Evolutionary conservation across 2,113 vertebrate genomes (phyloP), one percentile per base, ranked within the genome.

Genomic region (Sphaerodactylus townsendi): DNA sequence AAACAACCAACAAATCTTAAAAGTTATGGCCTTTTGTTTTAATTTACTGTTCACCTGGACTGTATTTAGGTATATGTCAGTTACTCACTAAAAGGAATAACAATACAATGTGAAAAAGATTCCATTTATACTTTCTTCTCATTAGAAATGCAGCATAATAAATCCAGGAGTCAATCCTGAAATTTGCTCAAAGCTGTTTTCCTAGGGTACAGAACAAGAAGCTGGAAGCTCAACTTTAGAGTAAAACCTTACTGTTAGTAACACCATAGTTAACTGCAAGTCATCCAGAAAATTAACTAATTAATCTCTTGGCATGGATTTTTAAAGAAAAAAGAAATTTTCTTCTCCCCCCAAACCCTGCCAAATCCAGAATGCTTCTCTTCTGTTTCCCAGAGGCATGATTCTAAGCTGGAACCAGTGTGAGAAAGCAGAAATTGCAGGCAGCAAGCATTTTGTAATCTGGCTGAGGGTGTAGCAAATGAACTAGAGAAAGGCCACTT

Each of bases 231-330:
- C 33, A 80, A 37, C 66, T n/a, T 86, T 5, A 70, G 86, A 46
- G 53, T 66, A 72, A 87, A 92, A 69, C 68, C 80, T 87, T 71
- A 86, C 66, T 50, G 85, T 90, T 86, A 89, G 68, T 91, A 94
- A 92, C 25, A 1, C 44, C 48, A 86, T 53, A 72, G 77, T 90
- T 81, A 83, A 77, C 0, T 0, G 77, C 85, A 88, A 91, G 39
- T 91, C 92, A 93, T 81, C 84, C 0, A 4, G 87, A 95, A 95
- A 72, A 95, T 44, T 4, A 44, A 95, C 9, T 4, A 44, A 44
- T 94, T 50, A 82, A 80, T 46, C 90, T 89, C 87, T 86, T 90
- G 88, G 86, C 84, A 90, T 44, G 80, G 44, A 56, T 77, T 81
- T 80, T 66, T 59, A 48, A 72, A 85, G 87, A 69, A 2, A 71